A percentile compares a stretch with the other conserved stretches of the same genome.
phyloP scores from a whole-genome alignment of 2,113 vertebrate genomes.

The Calonectris borealis region DNA sequence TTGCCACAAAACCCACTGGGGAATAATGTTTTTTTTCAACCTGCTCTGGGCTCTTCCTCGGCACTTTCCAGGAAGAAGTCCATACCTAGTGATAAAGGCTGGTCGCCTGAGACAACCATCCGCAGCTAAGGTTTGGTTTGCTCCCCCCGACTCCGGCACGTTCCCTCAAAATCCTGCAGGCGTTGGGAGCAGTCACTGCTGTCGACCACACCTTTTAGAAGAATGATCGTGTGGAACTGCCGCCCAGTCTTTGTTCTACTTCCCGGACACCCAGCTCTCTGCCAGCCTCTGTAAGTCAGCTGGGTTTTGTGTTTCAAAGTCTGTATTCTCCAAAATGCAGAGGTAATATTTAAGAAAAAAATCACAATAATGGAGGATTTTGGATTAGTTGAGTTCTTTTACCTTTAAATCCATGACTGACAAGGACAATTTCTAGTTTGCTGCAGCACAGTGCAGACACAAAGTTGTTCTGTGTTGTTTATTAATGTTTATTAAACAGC shows the following conservation, averaged over 20 bases:
- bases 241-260: neutral
- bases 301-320: neutral
- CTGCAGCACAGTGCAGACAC: neutral
- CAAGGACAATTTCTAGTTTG: neutral
- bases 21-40: rapidly evolving
- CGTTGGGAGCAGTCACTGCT: neutral
- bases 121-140: neutral
- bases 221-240: neutral
- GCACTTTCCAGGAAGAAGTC: neutral
- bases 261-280: rapidly evolving
- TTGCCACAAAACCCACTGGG: neutral
- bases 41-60: neutral
- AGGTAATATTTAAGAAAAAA: neutral
- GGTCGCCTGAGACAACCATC: neutral
- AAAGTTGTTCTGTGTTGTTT: neutral
- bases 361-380: neutral
- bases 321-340: neutral
- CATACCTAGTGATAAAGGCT: neutral
- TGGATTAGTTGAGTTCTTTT: neutral
- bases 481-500: neutral
- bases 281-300: neutral
- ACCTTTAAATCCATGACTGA: neutral
- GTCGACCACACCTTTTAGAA: neutral
- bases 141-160: rapidly evolving
- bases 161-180: rapidly evolving